Conservation (phyloP, 1,140 invertebrate genomes). For the Brachionus paranguensis region DNA sequence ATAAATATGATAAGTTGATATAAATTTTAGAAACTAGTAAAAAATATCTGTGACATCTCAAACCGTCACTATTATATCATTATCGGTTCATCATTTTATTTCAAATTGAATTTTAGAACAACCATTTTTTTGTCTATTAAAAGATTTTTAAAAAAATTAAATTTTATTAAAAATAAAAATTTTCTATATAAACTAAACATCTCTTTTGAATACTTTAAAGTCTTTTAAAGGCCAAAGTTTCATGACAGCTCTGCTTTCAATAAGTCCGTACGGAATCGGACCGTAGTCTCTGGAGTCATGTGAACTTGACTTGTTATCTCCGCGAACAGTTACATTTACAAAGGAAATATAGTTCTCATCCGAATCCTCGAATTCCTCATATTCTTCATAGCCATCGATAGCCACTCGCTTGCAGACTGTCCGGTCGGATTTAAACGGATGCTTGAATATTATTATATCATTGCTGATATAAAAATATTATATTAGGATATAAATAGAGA, state of each 20-base stretch:
- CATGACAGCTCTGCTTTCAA: conserved; percentile 25
- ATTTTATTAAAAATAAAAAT: neutral
- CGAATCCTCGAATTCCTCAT: neutral
- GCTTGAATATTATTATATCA: conserved; percentile 30
- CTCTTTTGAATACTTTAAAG: conserved; percentile 5
- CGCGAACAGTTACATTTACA: conserved; percentile 8
- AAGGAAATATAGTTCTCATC: neutral
- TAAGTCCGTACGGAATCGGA: conserved; percentile 23
- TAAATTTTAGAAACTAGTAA: too few relatives aligned
- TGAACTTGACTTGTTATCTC: conserved; percentile 13
- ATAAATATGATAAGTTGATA: too few relatives aligned
- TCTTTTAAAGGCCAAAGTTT: conserved; percentile 8
- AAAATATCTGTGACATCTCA: too few relatives aligned
- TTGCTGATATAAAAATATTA: neutral
- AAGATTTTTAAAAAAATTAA: neutral
- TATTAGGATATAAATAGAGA: neutral
- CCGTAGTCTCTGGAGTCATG: conserved; percentile 16
- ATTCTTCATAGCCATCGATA: neutral
- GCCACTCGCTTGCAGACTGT: neutral
- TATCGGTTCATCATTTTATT: too few relatives aligned
- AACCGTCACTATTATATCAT: too few relatives aligned
- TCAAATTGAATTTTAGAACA: too few relatives aligned
- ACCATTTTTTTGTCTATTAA: too few relatives aligned
- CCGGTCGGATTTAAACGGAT: conserved; percentile 11
- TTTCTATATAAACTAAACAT: neutral